Evolutionary conservation across 2,797 vertebrate species (phyloP).

Genomic region (Dipus sagitta): DNA sequence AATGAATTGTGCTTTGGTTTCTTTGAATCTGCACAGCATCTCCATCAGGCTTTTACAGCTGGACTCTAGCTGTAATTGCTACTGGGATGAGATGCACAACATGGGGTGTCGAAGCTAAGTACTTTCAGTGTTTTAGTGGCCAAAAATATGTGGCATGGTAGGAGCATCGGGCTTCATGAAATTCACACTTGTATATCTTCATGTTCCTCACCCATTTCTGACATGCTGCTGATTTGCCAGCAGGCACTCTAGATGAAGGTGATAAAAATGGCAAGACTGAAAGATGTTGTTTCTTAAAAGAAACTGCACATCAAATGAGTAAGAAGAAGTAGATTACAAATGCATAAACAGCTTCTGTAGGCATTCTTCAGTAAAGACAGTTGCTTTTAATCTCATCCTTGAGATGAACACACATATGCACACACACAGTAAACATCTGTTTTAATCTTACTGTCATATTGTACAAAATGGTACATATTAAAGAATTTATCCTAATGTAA

Average conservation of each 20-base stretch:
- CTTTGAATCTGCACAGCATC: conserved; percentile 83
- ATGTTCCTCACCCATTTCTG: conserved; percentile 81
- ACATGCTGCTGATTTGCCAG: conserved; percentile 85
- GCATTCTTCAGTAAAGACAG: conserved; percentile 41
- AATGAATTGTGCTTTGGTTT: conserved; percentile 85
- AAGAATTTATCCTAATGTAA: conserved; percentile 59
- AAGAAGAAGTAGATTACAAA: conserved; percentile 72
- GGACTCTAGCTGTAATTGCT: conserved; percentile 87
- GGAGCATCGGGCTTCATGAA: conserved; percentile 81
- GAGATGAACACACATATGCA: conserved; percentile 39
- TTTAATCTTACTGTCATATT: conserved; percentile 69
- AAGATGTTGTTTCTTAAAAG: conserved; percentile 83
- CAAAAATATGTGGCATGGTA: conserved; percentile 76
- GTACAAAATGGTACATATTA: conserved; percentile 14
- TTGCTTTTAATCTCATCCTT: conserved; percentile 56
- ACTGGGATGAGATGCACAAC: conserved; percentile 82
- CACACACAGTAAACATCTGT: neutral
- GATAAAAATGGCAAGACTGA: conserved; percentile 85
- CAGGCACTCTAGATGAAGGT: conserved; percentile 81
- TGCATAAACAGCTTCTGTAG: conserved; percentile 52
- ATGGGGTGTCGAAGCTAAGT: conserved; percentile 83
- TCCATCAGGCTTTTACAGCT: conserved; percentile 87
- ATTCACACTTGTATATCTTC: conserved; percentile 83
- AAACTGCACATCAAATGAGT: conserved; percentile 61
- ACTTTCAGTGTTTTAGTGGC: conserved; percentile 85